These are phyloP conservation scores for Rhincodon typus DNA, from an alignment of 2,797 vertebrate species.

Conservation along the genomic window DNA sequence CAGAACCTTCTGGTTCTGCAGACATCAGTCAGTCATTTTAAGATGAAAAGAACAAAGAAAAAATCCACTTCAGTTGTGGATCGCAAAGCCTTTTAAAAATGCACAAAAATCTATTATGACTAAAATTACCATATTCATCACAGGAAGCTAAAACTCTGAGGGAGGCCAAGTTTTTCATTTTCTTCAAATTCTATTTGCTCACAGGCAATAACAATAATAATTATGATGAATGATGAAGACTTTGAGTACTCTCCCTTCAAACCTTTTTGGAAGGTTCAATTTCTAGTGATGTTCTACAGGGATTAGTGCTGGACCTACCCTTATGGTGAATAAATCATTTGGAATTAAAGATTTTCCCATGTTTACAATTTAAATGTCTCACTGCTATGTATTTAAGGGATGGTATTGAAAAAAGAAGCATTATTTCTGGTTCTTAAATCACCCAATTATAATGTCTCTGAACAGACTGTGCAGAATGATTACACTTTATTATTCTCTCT, in stretches of 20 bases:
- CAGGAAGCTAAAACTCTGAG: background rate
- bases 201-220: background rate
- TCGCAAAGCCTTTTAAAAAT: background rate
- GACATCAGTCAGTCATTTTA: background rate
- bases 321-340: background rate
- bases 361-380: background rate
- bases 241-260: background rate
- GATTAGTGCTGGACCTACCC: too few relatives aligned
- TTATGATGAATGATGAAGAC: slow-evolving; percentile 1
- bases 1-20: background rate
- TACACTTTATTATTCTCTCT: background rate
- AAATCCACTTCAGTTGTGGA: background rate
- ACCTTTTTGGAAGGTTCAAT: background rate
- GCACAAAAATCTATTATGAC: background rate
- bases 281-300: too few relatives aligned
- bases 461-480: background rate
- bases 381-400: background rate
- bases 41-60: background rate
- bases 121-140: background rate
- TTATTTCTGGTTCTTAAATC: background rate
- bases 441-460: background rate
- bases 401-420: background rate
- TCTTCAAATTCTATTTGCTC: background rate
- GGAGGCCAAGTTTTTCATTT: background rate
- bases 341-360: background rate